phyloP scores from a whole-genome alignment of 1,140 invertebrate genomes.

The Bombus cullumanus region DNA sequence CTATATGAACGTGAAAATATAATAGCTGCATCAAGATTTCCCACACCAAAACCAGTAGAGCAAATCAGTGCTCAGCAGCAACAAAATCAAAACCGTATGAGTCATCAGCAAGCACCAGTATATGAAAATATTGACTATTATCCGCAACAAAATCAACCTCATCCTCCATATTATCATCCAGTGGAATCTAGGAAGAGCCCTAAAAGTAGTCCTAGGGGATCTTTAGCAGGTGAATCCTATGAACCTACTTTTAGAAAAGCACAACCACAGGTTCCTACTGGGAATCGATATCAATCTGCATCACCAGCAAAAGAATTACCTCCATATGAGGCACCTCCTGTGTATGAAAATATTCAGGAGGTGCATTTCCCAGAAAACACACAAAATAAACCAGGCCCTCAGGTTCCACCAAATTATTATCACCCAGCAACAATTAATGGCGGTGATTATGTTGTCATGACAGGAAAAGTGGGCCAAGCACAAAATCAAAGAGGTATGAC shows the following conservation, averaged over 20 bases:
- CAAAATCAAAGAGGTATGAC: conserved; percentile 65
- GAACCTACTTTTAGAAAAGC: conserved; percentile 85
- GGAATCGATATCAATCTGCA: conserved; percentile 82
- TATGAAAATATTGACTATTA: conserved; percentile 93
- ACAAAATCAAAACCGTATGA: conserved; percentile 56
- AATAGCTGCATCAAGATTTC: conserved; percentile 89
- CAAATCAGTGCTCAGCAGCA: conserved; percentile 76
- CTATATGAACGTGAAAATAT: conserved; percentile 86
- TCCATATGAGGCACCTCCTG: conserved; percentile 85
- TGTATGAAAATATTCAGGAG: conserved; percentile 89
- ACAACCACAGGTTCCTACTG: conserved; percentile 88
- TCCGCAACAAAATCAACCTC: conserved; percentile 80
- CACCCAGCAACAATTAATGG: conserved; percentile 79
- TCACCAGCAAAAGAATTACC: conserved; percentile 82
- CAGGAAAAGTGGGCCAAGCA: conserved; percentile 74
- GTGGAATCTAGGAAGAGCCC: conserved; percentile 78
- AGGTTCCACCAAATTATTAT: conserved; percentile 80
- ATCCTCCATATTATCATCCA: conserved; percentile 86
- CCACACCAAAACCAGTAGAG: conserved; percentile 89
- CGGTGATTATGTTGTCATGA: conserved; percentile 82
- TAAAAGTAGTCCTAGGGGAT: conserved; percentile 76
- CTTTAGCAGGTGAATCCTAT: conserved; percentile 83
- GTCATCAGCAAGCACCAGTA: conserved; percentile 84
- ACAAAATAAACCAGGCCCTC: conserved; percentile 82
- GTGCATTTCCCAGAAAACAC: conserved; percentile 78